Evolutionary conservation across 2,113 vertebrate species (phyloP).

Genomic region (Neofelis nebulosa): DNA sequence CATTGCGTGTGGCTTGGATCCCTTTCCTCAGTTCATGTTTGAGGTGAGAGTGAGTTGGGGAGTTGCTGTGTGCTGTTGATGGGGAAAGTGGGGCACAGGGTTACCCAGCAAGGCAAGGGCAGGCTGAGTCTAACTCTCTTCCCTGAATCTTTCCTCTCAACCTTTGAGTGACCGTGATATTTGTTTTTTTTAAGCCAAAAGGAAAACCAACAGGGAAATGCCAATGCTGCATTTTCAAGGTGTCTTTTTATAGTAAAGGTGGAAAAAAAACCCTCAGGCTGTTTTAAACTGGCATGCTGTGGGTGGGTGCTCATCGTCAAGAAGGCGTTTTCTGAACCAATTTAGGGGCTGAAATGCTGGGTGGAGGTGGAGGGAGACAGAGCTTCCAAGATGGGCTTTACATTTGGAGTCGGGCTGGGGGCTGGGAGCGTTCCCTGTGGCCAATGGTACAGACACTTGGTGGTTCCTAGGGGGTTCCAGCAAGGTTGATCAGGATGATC

Average conservation of each 20-base stretch:
- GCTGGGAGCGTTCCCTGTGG: background rate
- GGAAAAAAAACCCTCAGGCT: constrained; percentile 10
- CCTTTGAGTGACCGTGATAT: background rate
- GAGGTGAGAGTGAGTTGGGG: background rate
- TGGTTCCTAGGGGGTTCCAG: background rate
- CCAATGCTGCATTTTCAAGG: constrained; percentile 12
- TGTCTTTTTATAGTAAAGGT: constrained; percentile 77
- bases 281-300: constrained; percentile 52
- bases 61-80: fast-evolving
- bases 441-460: background rate
- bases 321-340: constrained; percentile 63
- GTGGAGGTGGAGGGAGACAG: constrained; percentile 16
- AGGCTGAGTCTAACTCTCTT: background rate
- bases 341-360: constrained; percentile 51
- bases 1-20: fast-evolving
- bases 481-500: background rate
- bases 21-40: background rate
- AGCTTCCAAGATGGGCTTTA: constrained; percentile 10
- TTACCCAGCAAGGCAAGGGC: background rate
- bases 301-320: constrained; percentile 35
- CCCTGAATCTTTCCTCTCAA: background rate
- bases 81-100: background rate
- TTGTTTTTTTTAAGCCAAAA: background rate
- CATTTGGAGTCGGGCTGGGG: background rate
- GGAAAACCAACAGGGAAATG: constrained; percentile 8